Conservation (phyloP, 2,888 invertebrate genomes). For the Meliscaeva auricollis region DNA sequence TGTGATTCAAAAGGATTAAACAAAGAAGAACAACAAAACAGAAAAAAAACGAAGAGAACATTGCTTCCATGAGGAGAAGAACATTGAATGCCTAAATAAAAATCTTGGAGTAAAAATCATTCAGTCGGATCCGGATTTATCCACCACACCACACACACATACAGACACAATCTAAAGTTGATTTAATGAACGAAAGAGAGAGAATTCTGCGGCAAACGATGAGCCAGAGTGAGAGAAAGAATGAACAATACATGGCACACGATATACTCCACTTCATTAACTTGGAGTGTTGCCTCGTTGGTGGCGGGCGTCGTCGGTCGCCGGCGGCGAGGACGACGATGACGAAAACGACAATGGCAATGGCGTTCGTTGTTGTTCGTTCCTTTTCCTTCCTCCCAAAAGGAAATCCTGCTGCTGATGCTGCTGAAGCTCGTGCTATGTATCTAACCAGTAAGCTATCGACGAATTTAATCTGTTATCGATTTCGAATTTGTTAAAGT, state of each 20-base stretch:
- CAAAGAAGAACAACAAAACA: background rate
- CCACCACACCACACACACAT: slow-evolving; percentile 51
- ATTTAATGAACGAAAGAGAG: slow-evolving; percentile 60
- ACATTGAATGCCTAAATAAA: slow-evolving; percentile 70
- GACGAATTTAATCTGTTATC: slow-evolving; percentile 83
- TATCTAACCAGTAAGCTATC: slow-evolving; percentile 79
- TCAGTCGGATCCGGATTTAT: slow-evolving; percentile 70
- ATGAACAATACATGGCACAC: slow-evolving; percentile 72
- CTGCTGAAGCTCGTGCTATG: slow-evolving; percentile 21
- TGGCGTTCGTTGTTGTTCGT: slow-evolving; percentile 52
- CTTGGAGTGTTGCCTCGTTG: slow-evolving; percentile 70
- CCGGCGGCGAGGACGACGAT: slow-evolving; percentile 24
- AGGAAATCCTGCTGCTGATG: slow-evolving; percentile 31
- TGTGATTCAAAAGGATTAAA: slow-evolving; percentile 35
- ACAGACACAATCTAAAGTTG: slow-evolving; percentile 62
- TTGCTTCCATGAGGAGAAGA: slow-evolving; percentile 20
- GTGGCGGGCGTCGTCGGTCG: background rate
- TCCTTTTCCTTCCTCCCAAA: slow-evolving; percentile 12
- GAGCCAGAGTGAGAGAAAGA: slow-evolving; percentile 27
- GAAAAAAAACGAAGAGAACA: slow-evolving; percentile 22
- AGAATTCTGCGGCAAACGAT: slow-evolving; percentile 7
- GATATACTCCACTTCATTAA: slow-evolving; percentile 76
- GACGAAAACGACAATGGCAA: slow-evolving; percentile 50
- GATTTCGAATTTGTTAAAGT: slow-evolving; percentile 82
- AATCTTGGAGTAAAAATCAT: slow-evolving; percentile 72